phyloP scores from a whole-genome alignment of 1,140 invertebrate genomes.

The Magallana gigas region DNA sequence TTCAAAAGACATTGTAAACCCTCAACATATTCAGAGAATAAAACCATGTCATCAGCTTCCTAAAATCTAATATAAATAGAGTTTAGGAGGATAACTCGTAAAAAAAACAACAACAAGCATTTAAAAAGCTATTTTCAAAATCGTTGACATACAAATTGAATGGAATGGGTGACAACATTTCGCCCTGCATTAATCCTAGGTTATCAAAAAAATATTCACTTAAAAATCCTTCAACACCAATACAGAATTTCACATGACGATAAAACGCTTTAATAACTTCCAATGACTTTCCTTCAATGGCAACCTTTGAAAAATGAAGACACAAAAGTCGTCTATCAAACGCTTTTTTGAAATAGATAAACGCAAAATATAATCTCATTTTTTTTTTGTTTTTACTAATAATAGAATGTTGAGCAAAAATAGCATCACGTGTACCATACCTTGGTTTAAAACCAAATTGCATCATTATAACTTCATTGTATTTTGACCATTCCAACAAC shows the following conservation, averaged over 20 bases:
- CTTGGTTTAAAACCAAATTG: conserved; percentile 40
- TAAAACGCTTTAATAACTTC: conserved; percentile 50
- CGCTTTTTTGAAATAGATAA: conserved; percentile 41
- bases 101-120: not conserved
- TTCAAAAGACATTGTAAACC: not conserved
- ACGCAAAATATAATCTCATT: not conserved
- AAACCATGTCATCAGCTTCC: not conserved
- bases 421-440: not conserved
- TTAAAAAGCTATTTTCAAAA: conserved; percentile 37
- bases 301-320: conserved; percentile 27
- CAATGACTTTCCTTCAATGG: conserved; percentile 43
- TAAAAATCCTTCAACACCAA: conserved; percentile 9
- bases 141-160: conserved; percentile 58
- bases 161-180: conserved; percentile 51
- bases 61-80: not conserved
- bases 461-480: conserved; percentile 39
- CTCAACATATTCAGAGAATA: not conserved
- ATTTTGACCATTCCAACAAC: conserved; percentile 18
- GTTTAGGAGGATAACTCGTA: not conserved
- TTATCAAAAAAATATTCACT: conserved; percentile 49
- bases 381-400: not conserved
- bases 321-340: conserved; percentile 44
- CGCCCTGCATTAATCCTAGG: conserved; percentile 49
- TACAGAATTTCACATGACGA: conserved; percentile 43
- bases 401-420: not conserved